A percentile compares a stretch with the other conserved stretches of the same genome.
Evolutionary conservation across 2,797 vertebrate species (phyloP).

Genomic region (Scomberomorus guttatus): DNA sequence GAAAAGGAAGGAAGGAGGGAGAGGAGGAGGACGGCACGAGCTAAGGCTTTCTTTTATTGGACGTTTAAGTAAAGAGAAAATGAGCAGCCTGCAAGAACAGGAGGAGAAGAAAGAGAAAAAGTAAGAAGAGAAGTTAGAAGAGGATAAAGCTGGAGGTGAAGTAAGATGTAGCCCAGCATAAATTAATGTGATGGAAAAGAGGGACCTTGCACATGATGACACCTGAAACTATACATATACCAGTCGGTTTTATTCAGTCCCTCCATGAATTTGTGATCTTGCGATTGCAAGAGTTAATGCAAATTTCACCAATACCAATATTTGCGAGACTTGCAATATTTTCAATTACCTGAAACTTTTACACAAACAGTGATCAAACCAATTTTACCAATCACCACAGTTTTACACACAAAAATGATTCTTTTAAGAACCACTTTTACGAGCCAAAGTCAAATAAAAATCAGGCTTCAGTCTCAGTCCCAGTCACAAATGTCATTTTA

Average conservation of each 20-base stretch:
- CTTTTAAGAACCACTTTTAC: no score
- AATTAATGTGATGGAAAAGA: not conserved
- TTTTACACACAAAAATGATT: not conserved
- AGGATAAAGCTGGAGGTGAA: not conserved
- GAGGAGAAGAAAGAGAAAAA: not conserved
- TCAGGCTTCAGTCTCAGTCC: no score
- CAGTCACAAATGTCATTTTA: no score
- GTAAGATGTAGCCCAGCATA: not conserved
- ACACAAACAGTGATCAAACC: not conserved
- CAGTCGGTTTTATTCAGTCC: not conserved
- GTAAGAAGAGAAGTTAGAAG: conserved; percentile 4
- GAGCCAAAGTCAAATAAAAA: no score
- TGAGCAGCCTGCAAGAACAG: not conserved
- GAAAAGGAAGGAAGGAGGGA: conserved; percentile 22
- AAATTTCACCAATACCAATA: not conserved
- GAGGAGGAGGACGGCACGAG: not conserved
- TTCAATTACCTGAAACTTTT: not conserved
- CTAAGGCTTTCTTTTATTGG: conserved; percentile 35
- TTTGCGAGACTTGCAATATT: not conserved
- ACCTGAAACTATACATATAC: not conserved
- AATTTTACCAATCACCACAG: no score
- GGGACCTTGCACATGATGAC: no score
- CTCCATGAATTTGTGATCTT: not conserved
- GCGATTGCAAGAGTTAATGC: not conserved
- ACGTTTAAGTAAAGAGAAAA: conserved; percentile 38